A percentile compares a stretch with the other conserved stretches of the same genome.
Evolutionary conservation across 2,797 vertebrate genomes (phyloP).

Genomic region (Acipenser ruthenus): DNA sequence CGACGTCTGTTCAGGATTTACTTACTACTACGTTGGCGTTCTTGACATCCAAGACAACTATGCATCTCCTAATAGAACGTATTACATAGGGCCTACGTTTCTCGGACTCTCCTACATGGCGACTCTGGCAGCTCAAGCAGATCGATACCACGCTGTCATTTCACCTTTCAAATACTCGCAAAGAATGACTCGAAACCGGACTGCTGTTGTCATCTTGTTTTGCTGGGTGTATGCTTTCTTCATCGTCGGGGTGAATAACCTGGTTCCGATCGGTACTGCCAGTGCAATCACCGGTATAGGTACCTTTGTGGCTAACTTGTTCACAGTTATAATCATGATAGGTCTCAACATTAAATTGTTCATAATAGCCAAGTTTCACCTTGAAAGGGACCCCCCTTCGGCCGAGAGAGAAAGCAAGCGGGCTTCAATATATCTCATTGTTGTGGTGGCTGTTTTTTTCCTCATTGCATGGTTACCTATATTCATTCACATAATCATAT

Average conservation of each 20-base stretch:
- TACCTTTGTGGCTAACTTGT: constrained; percentile 48
- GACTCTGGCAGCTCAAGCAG: constrained; percentile 61
- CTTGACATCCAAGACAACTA: constrained; percentile 51
- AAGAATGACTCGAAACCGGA: constrained; percentile 50
- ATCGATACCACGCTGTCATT: constrained; percentile 58
- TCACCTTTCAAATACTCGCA: constrained; percentile 53
- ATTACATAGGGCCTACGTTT: constrained; percentile 52
- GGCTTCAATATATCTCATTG: constrained; percentile 52
- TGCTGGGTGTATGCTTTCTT: constrained; percentile 62
- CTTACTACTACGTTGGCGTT: constrained; percentile 59
- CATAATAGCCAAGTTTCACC: constrained; percentile 55
- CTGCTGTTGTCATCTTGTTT: constrained; percentile 43
- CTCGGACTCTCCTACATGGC: constrained; percentile 65
- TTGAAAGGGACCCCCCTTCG: constrained; percentile 43
- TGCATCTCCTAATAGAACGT: constrained; percentile 48
- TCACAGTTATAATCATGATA: constrained; percentile 57
- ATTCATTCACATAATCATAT: constrained; percentile 43
- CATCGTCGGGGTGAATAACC: constrained; percentile 46
- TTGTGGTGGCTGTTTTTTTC: constrained; percentile 56
- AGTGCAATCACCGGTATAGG: constrained; percentile 42
- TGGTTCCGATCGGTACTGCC: constrained; percentile 39
- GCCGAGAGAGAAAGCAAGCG: constrained; percentile 55
- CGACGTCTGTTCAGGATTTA: constrained; percentile 58
- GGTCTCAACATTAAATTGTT: constrained; percentile 56
- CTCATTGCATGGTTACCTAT: constrained; percentile 54